Percentiles rank a stretch among this genome's conserved stretches.
Evolutionary conservation across 2,888 invertebrate species (phyloP).

Genomic region (Ormyrus thymus): DNA sequence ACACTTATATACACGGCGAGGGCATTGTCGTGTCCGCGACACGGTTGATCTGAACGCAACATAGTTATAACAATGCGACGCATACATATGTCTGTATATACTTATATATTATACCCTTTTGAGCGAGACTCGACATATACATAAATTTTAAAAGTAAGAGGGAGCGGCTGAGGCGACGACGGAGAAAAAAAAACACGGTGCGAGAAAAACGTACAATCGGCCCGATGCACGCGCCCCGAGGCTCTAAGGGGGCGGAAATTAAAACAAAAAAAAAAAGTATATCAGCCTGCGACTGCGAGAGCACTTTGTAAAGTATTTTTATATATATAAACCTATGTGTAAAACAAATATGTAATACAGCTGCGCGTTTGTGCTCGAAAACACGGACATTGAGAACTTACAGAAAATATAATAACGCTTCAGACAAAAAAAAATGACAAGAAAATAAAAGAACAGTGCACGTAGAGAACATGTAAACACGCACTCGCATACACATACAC

Average conservation of each 20-base stretch:
- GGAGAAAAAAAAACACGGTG: no score
- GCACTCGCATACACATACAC: neutral
- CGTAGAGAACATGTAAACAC: constrained; percentile 13
- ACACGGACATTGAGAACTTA: neutral
- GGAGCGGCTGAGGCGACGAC: neutral
- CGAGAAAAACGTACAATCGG: constrained; percentile 19
- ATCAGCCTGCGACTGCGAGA: constrained; percentile 28
- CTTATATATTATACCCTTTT: constrained; percentile 41
- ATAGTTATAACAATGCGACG: constrained; percentile 14
- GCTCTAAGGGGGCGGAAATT: constrained; percentile 29
- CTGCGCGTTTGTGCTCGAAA: constrained; percentile 1
- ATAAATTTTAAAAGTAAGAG: constrained; percentile 1
- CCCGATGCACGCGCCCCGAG: constrained; percentile 34
- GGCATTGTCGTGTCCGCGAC: neutral
- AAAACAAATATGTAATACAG: constrained; percentile 30
- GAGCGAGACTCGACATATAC: constrained; percentile 35
- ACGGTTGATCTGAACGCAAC: constrained; percentile 11
- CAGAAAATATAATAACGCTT: no score
- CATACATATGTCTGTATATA: constrained; percentile 45
- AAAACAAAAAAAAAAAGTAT: neutral
- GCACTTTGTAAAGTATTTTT: constrained; percentile 57
- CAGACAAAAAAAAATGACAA: neutral
- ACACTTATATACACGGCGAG: neutral
- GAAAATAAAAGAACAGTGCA: constrained; percentile 9
- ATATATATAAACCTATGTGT: constrained; percentile 48